These are phyloP conservation scores for Lasiurus borealis DNA, from an alignment of 2,113 vertebrate species.

Conservation along the genomic window DNA sequence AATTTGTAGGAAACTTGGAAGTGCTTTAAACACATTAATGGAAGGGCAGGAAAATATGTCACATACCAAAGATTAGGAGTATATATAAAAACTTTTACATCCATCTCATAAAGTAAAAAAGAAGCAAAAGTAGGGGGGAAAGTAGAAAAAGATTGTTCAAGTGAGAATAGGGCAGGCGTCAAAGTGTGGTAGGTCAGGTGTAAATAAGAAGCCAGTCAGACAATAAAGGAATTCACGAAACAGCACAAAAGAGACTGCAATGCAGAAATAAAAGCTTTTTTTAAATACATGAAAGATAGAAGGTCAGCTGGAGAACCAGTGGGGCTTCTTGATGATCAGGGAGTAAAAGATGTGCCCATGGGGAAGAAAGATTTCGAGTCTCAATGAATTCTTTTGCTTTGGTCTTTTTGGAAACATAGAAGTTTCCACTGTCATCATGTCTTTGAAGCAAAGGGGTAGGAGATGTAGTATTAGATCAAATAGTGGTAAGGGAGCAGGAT, in stretches of 20 bases:
- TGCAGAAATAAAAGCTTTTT: constrained; percentile 81
- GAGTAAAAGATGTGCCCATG: constrained; percentile 48
- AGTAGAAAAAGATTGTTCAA: constrained; percentile 65
- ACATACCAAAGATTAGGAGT: constrained; percentile 64
- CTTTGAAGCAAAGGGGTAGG: constrained; percentile 79
- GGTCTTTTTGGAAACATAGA: constrained; percentile 79
- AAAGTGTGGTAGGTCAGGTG: constrained; percentile 78
- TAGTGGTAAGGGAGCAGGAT: constrained; percentile 69
- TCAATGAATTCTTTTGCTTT: constrained; percentile 79
- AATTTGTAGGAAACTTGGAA: constrained; percentile 61
- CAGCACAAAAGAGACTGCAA: constrained; percentile 70
- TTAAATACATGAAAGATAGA: constrained; percentile 77
- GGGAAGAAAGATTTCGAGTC: constrained; percentile 74
- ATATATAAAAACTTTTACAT: constrained; percentile 73
- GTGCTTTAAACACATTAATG: constrained; percentile 63
- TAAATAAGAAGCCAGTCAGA: constrained; percentile 76
- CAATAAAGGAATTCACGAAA: constrained; percentile 77
- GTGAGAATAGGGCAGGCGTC: constrained; percentile 60
- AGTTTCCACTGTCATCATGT: constrained; percentile 77
- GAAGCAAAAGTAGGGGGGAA: constrained; percentile 6
- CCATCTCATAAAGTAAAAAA: constrained; percentile 70
- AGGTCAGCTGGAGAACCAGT: constrained; percentile 72
- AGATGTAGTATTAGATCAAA: constrained; percentile 79
- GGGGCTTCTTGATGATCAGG: constrained; percentile 76
- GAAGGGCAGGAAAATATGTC: constrained; percentile 62